These are phyloP conservation scores for Gopherus evgoodei DNA, from an alignment of 2,113 vertebrate species.

Conservation along the genomic window DNA sequence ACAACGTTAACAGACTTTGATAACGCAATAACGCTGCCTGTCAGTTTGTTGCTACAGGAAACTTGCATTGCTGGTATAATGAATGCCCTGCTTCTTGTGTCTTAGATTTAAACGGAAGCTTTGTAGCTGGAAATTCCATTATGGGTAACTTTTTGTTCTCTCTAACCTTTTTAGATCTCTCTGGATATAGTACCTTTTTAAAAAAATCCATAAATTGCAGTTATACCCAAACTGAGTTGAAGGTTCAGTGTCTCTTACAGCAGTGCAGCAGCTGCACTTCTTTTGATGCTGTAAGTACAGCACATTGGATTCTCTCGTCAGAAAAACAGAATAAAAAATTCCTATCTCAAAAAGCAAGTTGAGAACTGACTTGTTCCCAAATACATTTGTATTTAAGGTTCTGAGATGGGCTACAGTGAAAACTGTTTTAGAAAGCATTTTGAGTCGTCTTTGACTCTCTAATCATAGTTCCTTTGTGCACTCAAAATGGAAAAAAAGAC, in stretches of 20 bases:
- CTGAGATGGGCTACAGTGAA: background rate
- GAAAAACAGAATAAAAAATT: background rate
- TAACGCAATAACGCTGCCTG: background rate
- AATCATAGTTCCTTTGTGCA: background rate
- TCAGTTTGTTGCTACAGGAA: background rate
- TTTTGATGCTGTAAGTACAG: background rate
- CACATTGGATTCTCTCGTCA: background rate
- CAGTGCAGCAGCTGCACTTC: background rate
- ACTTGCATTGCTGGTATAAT: background rate
- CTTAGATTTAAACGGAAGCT: background rate
- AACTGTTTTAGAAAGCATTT: background rate
- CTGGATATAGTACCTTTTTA: background rate
- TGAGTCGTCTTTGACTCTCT: too few species aligned
- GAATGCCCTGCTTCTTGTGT: background rate
- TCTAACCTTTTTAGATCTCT: background rate
- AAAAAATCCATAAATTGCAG: background rate
- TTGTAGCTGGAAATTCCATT: background rate
- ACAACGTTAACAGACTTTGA: background rate
- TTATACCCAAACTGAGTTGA: background rate
- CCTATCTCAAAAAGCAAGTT: background rate
- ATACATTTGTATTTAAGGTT: background rate
- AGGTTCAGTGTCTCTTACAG: background rate
- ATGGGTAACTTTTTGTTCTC: background rate
- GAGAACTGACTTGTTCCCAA: background rate
- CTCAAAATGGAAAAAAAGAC: background rate